Evolutionary conservation across 2,888 invertebrate species (phyloP), one percentile per base, ranked within the genome.

Genomic region (Megamerina dolium): DNA sequence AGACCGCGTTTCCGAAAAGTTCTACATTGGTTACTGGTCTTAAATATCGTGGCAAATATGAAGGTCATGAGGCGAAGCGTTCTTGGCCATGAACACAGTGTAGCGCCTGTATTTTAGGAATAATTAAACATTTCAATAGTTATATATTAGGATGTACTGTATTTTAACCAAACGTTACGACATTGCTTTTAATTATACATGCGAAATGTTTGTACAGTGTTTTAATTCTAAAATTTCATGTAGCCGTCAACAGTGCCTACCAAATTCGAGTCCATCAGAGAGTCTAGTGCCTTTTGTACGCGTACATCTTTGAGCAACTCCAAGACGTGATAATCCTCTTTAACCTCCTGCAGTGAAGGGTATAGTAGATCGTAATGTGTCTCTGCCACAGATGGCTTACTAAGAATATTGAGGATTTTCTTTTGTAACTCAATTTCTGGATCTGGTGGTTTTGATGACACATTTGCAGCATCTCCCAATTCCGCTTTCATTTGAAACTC

Each of bases 21-120:
- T 88, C 90, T 2, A 90, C 88, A 0, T 71, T 90, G 41, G 89
- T 94, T 0, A 80, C 87, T 0, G 89, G 93, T 21, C 66, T 94
- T 3, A 88, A 86, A 64, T 68, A 84, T 53, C 84, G 81, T 54
- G 82, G 83, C 60, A 92, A 89, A 69, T 94, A 91, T 67, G 77
- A 76, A 51, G 87, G 87, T 1, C 79, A 81, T 61, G 69, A 68
- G 45, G 83, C 83, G 10, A 81, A 81, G 57, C 73, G 75, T 49
- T 75, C 78, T 1, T 82, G 78, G 79, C 80, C 80, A 9, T 81
- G 69, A 66, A 35, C 4, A 27, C 10, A n/a, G 27, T 13, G 13
- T 30, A 8, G 31, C 10, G 10, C 10, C 31, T 12, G n/a, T n/a
- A n/a, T n/a, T n/a, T n/a, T n/a, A n/a, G 2, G 13, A n/a, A n/a